Evolutionary conservation across 2,113 vertebrate genomes (phyloP).

Genomic region (Lagenorhynchus albirostris): DNA sequence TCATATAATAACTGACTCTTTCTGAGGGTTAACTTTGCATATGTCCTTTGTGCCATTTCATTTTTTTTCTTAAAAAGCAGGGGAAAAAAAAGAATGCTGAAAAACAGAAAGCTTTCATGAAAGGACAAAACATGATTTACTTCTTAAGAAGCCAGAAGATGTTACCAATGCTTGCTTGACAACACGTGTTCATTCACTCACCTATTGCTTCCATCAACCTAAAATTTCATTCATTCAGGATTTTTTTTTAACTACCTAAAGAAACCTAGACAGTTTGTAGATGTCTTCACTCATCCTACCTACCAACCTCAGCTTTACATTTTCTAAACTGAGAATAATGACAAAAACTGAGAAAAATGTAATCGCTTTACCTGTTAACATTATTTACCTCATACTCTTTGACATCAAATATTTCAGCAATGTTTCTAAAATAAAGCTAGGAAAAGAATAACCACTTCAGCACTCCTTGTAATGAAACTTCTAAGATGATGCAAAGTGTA

Average conservation of each 20-base stretch:
- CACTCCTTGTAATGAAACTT: background rate
- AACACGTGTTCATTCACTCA: background rate
- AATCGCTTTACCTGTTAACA: background rate
- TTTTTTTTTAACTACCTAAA: background rate
- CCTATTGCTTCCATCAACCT: background rate
- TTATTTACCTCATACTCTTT: background rate
- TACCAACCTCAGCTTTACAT: background rate
- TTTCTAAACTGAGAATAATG: conserved; percentile 21
- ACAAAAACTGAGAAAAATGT: background rate
- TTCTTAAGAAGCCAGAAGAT: background rate
- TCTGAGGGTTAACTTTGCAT: background rate
- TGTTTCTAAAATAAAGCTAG: background rate
- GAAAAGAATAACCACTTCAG: background rate
- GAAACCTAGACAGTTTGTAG: background rate
- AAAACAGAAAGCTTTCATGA: background rate
- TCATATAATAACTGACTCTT: background rate
- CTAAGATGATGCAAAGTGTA: background rate
- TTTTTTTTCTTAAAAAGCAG: background rate
- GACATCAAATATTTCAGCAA: conserved; percentile 19
- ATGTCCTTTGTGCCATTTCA: background rate
- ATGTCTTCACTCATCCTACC: background rate
- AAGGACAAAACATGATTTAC: background rate
- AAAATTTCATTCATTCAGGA: background rate
- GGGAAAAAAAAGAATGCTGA: background rate
- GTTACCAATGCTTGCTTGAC: background rate